phyloP scores from a whole-genome alignment of 2,797 vertebrate species.

The Chelmon rostratus region DNA sequence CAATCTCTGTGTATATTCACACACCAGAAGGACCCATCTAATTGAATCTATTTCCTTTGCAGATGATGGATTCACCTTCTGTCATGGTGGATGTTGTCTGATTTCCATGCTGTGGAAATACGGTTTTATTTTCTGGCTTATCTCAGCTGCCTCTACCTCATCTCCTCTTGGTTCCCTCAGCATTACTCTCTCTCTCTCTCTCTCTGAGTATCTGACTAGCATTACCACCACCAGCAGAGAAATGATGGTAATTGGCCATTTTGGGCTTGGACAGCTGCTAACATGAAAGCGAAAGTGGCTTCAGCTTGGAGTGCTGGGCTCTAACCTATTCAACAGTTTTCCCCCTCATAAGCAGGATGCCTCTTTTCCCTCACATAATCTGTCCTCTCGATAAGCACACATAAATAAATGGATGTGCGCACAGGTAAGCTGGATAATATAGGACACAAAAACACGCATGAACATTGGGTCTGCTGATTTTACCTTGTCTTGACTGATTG shows the following conservation, averaged over 20 bases:
- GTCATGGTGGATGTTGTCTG: slow-evolving; percentile 80
- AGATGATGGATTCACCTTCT: slow-evolving; percentile 82
- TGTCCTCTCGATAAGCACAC: slow-evolving; percentile 34
- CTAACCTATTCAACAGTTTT: slow-evolving; percentile 75
- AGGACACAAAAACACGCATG: slow-evolving; percentile 19
- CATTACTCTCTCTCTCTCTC: slow-evolving; percentile 30
- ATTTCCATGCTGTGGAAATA: slow-evolving; percentile 79
- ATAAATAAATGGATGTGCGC: slow-evolving; percentile 47
- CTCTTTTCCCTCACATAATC: slow-evolving; percentile 40
- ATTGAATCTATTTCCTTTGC: slow-evolving; percentile 84
- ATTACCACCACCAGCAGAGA: slow-evolving; percentile 78
- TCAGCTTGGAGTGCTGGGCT: slow-evolving; percentile 71
- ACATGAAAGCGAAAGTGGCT: slow-evolving; percentile 82
- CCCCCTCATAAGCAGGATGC: slow-evolving; percentile 65
- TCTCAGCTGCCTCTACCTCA: slow-evolving; percentile 70
- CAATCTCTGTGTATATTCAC: slow-evolving; percentile 70
- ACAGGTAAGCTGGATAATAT: slow-evolving; percentile 37
- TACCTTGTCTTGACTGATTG: slow-evolving; percentile 49
- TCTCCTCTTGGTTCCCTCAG: slow-evolving; percentile 60
- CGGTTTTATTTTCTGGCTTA: slow-evolving; percentile 78
- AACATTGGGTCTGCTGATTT: slow-evolving; percentile 24
- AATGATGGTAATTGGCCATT: slow-evolving; percentile 86
- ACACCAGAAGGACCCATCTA: slow-evolving; percentile 76
- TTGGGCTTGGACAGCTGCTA: slow-evolving; percentile 82
- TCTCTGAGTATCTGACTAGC: slow-evolving; percentile 61